Percentiles rank a stretch among this genome's conserved stretches.
These are phyloP conservation scores for Upupa epops DNA, from an alignment of 2,113 vertebrate genomes.

Conservation along the genomic window DNA sequence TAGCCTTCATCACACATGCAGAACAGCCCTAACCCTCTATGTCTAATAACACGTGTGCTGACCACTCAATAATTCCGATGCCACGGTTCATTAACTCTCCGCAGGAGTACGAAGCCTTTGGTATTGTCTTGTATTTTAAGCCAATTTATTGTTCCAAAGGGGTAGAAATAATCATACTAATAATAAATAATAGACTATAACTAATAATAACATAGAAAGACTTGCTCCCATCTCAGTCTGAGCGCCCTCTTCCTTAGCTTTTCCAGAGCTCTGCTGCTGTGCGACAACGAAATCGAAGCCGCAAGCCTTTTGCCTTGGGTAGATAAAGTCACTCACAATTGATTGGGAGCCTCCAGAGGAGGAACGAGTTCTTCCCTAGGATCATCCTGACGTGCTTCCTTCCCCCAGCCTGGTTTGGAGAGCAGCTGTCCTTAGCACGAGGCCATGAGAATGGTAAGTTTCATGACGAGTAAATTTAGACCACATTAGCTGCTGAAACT, in stretches of 20 bases:
- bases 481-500: background rate
- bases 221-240: slow-evolving; percentile 58
- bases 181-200: no score
- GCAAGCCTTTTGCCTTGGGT: slow-evolving; percentile 12
- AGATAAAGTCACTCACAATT: slow-evolving; percentile 23
- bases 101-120: slow-evolving; percentile 68
- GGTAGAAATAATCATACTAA: background rate
- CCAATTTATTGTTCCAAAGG: slow-evolving; percentile 67
- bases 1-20: slow-evolving; percentile 50
- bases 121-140: slow-evolving; percentile 71
- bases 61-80: slow-evolving; percentile 65
- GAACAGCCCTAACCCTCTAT: slow-evolving; percentile 62
- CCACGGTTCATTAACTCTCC: slow-evolving; percentile 76
- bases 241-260: slow-evolving; percentile 29
- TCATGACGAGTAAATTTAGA: background rate
- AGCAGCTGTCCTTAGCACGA: background rate
- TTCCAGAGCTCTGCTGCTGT: background rate
- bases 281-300: slow-evolving; percentile 26
- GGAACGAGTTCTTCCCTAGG: background rate
- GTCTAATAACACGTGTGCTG: slow-evolving; percentile 62
- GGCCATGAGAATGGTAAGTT: background rate
- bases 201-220: slow-evolving; percentile 43
- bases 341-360: background rate
- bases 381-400: background rate
- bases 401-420: background rate